These are phyloP conservation scores for Scomber colias DNA, from an alignment of 2,113 vertebrate genomes.

Conservation along the genomic window DNA sequence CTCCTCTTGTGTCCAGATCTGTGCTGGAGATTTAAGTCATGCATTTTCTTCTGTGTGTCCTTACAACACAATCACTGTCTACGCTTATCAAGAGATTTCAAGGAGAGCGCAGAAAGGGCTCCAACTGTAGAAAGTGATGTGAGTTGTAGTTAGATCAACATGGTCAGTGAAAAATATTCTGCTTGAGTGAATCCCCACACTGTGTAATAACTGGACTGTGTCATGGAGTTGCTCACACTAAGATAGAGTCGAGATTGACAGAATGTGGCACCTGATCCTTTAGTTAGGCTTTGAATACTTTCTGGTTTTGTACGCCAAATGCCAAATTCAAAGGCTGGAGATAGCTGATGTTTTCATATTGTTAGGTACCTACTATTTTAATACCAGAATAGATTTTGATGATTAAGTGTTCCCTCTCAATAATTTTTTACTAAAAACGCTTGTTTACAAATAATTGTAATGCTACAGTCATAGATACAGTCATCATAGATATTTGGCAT, in stretches of 20 bases:
- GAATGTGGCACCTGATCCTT: background rate
- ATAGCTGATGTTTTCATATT: too few relatives aligned
- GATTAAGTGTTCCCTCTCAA: too few relatives aligned
- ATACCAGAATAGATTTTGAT: too few relatives aligned
- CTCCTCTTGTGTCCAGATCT: slow-evolving; percentile 30
- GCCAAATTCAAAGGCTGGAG: too few relatives aligned
- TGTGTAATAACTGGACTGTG: background rate
- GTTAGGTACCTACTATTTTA: too few relatives aligned
- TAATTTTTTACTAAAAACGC: too few relatives aligned
- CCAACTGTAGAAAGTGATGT: slow-evolving; percentile 31
- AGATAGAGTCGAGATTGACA: background rate
- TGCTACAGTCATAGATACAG: too few relatives aligned
- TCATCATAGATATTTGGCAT: too few relatives aligned
- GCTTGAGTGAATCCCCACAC: background rate
- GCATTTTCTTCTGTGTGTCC: background rate
- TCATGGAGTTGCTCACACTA: background rate
- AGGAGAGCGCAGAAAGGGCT: background rate
- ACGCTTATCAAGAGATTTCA: background rate
- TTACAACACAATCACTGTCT: slow-evolving; percentile 37
- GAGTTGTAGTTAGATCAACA: background rate
- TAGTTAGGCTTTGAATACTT: too few relatives aligned
- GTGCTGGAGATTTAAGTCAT: slow-evolving; percentile 38
- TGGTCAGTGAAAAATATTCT: slow-evolving; percentile 12
- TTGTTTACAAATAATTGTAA: too few relatives aligned
- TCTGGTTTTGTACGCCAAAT: too few relatives aligned